Percentiles rank a stretch among this genome's conserved stretches.
Evolutionary conservation across 2,888 invertebrate species (phyloP).

Genomic region (Yponomeuta sedellus): DNA sequence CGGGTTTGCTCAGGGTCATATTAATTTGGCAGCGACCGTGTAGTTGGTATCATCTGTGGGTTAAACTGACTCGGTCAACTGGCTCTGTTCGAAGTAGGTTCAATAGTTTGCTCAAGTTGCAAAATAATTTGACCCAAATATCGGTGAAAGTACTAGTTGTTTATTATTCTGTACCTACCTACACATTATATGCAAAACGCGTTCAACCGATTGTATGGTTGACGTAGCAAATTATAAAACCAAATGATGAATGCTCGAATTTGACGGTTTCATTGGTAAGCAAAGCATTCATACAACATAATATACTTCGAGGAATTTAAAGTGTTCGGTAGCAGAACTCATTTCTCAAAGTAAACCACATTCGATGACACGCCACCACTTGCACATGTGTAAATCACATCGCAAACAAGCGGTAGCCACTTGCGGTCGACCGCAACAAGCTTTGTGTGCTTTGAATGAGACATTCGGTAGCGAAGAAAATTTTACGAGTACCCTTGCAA

Average conservation of each 20-base stretch:
- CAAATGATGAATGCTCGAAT: too few species aligned
- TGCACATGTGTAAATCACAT: constrained; percentile 4
- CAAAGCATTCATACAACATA: too few species aligned
- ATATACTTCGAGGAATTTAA: too few species aligned
- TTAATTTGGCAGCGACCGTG: constrained; percentile 39
- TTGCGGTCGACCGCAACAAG: constrained; percentile 6
- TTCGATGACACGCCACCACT: not conserved
- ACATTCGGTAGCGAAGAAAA: not conserved
- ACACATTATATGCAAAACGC: not conserved
- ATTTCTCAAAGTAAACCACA: constrained; percentile 4
- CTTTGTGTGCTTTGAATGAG: not conserved
- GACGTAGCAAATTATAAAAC: too few species aligned
- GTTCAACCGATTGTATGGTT: not conserved
- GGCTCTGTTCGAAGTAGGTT: not conserved
- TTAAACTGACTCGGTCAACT: not conserved
- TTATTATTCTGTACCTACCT: constrained; percentile 2
- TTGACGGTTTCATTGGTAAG: too few species aligned
- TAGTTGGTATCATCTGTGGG: constrained; percentile 14
- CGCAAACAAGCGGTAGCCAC: not conserved
- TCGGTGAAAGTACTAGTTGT: too few species aligned
- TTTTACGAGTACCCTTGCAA: not conserved
- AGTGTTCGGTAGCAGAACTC: too few species aligned
- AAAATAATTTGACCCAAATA: not conserved
- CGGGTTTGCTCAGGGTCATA: constrained; percentile 39
- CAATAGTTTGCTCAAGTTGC: not conserved